These are phyloP conservation scores for Speoplatyrhinus poulsoni DNA, from an alignment of 2,113 vertebrate genomes.

Conservation along the genomic window DNA sequence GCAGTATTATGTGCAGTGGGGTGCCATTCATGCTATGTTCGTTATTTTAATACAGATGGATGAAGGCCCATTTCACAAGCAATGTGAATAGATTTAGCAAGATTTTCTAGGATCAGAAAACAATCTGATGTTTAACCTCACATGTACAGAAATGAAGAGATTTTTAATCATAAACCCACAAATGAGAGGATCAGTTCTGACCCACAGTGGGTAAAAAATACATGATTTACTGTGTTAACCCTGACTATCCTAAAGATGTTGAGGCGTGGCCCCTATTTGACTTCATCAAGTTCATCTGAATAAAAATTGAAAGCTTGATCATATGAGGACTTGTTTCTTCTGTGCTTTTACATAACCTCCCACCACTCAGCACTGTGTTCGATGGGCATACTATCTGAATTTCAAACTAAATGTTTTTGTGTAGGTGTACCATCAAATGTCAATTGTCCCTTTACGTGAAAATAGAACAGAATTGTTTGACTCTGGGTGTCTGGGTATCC, in stretches of 20 bases:
- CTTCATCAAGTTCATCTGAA: too few species aligned
- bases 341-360: too few species aligned
- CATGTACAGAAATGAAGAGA: conserved; percentile 35
- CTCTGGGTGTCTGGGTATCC: too few species aligned
- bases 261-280: background rate
- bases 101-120: conserved; percentile 51
- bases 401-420: too few species aligned
- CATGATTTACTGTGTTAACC: conserved; percentile 11
- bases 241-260: background rate
- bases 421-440: too few species aligned
- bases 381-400: too few species aligned
- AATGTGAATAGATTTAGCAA: conserved; percentile 60
- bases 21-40: background rate
- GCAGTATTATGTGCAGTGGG: conserved; percentile 46
- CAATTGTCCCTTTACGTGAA: too few species aligned
- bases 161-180: conserved; percentile 34
- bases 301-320: too few species aligned
- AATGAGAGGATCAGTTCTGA: conserved; percentile 47
- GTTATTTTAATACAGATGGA: conserved; percentile 61
- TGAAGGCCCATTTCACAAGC: conserved; percentile 59
- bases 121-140: conserved; percentile 61
- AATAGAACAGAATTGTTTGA: too few species aligned
- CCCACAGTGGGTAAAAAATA: conserved; percentile 35
- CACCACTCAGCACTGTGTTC: too few species aligned
- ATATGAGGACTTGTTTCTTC: too few species aligned